Conservation (phyloP, 2,888 invertebrate genomes). For the Macaria liturata region DNA sequence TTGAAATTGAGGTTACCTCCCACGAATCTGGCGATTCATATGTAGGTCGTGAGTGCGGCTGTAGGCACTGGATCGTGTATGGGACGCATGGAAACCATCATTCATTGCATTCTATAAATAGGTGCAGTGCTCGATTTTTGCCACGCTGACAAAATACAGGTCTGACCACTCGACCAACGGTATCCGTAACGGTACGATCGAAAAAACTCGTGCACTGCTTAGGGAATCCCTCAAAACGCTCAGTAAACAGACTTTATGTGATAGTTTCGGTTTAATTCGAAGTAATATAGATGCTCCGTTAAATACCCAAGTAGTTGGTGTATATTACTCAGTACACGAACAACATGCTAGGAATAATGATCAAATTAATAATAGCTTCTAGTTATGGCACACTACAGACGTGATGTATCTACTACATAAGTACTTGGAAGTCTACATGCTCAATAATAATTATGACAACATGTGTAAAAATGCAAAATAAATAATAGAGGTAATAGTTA, state of each 20-base stretch:
- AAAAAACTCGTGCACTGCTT: constrained; percentile 69
- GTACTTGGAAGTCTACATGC: too few relatives aligned
- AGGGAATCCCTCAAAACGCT: constrained; percentile 57
- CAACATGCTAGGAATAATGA: too few relatives aligned
- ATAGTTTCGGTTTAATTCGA: neutral
- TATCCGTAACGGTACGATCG: constrained; percentile 74
- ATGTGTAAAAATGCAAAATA: too few relatives aligned
- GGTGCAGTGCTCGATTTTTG: constrained; percentile 59
- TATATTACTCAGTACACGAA: too few relatives aligned
- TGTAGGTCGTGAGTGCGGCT: constrained; percentile 46
- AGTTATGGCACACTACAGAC: too few relatives aligned
- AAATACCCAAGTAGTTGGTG: too few relatives aligned
- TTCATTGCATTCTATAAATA: constrained; percentile 42
- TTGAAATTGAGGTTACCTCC: constrained; percentile 39
- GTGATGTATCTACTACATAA: too few relatives aligned
- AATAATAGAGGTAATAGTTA: too few relatives aligned
- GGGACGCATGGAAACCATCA: constrained; percentile 36
- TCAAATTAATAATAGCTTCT: too few relatives aligned
- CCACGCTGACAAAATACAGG: constrained; percentile 70
- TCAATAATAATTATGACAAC: too few relatives aligned
- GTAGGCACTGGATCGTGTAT: constrained; percentile 26
- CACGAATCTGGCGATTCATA: constrained; percentile 38
- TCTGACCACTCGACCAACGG: constrained; percentile 77
- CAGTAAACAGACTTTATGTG: constrained; percentile 3
- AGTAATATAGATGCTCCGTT: too few relatives aligned